Conservation (phyloP, 2,888 invertebrate genomes). For the Microplitis manilae region DNA sequence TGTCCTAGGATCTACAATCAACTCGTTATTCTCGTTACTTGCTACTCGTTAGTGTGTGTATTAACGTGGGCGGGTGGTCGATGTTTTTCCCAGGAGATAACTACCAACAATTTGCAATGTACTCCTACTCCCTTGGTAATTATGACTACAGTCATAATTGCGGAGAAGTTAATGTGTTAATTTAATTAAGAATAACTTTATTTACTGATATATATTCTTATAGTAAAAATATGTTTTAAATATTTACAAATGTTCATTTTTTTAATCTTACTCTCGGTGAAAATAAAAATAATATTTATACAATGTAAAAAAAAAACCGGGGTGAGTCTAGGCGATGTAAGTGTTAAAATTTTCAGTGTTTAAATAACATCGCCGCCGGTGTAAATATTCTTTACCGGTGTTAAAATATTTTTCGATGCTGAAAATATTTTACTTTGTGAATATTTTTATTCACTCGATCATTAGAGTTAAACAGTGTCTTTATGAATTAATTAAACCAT, state of each 20-base stretch:
- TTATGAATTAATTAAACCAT: no score
- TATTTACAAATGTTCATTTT: neutral
- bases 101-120: constrained; percentile 13
- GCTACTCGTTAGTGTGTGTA: neutral
- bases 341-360: no score
- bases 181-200: neutral
- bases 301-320: neutral
- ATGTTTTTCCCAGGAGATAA: constrained; percentile 14
- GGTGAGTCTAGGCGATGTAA: no score
- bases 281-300: neutral
- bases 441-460: no score
- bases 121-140: constrained; percentile 19
- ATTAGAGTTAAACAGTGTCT: no score
- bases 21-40: neutral
- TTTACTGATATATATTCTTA: neutral
- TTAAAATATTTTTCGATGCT: no score
- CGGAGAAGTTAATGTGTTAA: neutral
- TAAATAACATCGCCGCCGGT: no score
- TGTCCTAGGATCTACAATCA: neutral
- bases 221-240: neutral
- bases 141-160: constrained; percentile 6
- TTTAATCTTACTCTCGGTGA: neutral
- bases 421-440: no score
- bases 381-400: no score
- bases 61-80: neutral